These are phyloP conservation scores for Harpagoxenus sublaevis DNA, from an alignment of 2,888 invertebrate species.

Conservation along the genomic window DNA sequence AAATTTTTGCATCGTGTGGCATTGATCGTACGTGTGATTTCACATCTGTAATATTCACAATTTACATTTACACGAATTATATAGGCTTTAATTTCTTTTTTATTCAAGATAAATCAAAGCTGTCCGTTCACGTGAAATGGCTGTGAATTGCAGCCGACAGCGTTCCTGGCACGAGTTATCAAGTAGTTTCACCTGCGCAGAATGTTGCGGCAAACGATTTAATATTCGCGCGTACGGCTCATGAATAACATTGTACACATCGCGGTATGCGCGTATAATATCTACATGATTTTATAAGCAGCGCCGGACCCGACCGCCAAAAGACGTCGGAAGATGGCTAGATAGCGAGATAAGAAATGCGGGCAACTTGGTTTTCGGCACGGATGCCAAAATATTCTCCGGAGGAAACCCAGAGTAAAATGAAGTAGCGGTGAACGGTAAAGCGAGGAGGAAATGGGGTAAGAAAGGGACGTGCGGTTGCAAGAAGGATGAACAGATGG, in stretches of 20 bases:
- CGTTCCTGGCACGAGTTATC: not conserved
- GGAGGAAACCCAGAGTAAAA: slow-evolving; percentile 55
- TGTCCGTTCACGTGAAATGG: not conserved
- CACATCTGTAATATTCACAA: not conserved
- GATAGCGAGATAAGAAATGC: slow-evolving; percentile 22
- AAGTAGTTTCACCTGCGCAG: slow-evolving; percentile 38
- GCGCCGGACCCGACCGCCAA: slow-evolving; percentile 1
- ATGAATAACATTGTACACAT: slow-evolving; percentile 58
- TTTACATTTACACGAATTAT: slow-evolving; percentile 5
- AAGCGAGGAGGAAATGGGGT: slow-evolving; percentile 10
- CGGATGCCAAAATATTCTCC: slow-evolving; percentile 54
- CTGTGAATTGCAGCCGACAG: slow-evolving; percentile 3
- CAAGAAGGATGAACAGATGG: slow-evolving; percentile 43
- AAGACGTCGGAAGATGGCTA: slow-evolving; percentile 17
- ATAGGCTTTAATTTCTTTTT: not conserved
- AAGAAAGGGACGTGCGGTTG: slow-evolving; percentile 11
- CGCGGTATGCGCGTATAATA: slow-evolving; percentile 23
- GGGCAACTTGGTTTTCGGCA: slow-evolving; percentile 50
- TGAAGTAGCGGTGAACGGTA: slow-evolving; percentile 48
- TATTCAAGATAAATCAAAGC: not conserved
- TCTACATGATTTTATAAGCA: slow-evolving; percentile 61
- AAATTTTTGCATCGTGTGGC: not conserved
- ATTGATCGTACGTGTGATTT: not conserved
- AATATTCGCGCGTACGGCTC: slow-evolving; percentile 60
- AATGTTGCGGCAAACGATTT: slow-evolving; percentile 57